Evolutionary conservation across 2,797 vertebrate species (phyloP), one percentile per base, ranked within the genome.

Genomic region (Pangasius larnaudii): DNA sequence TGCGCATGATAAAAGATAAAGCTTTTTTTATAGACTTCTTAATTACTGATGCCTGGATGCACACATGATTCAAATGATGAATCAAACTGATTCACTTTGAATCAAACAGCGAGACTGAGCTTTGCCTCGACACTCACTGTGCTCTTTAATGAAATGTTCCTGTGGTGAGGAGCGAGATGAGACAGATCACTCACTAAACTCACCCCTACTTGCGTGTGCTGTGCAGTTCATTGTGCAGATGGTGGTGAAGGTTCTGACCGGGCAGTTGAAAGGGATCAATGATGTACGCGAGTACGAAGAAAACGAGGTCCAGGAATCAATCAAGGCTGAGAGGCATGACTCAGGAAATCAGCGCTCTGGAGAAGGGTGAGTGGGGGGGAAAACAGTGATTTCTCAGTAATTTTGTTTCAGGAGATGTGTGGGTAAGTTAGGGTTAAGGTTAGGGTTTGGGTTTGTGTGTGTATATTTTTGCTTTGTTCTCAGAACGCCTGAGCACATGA

Each of bases 251-350:
- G 95, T 99, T 93, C 91, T 99, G 86, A 97, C 95, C 0, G 97
- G 97, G 53, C 96, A 99, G 94, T 84, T 99, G 93, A 96, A 93
- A 0, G 98, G 98, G 92, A 96, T 99, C 91, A 98, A 97, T 0
- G 98, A 99, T 0, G 96, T 98, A 49, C 94, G 98, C 0, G 98
- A 99, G 86, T 99, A 99, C 0, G 98, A 99, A 13, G 89, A 96
- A 0, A 96, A 96, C n/a, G 96, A 96, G n/a, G 46, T 61, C 92
- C 77, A 92, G 89, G 88, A 78, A 65, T 22, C 36, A 63, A 81
- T 56, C 0, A 88, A 91, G 46, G 24, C 33, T 16, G 49, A 89
- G 59, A 78, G 11, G 84, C 79, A 89, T 87, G 93, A 93, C 92
- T 92, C 93, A 89, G 95, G 93, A 91, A 92, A 95, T 93, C 94